Evolutionary conservation across 2,113 vertebrate species (phyloP).

Genomic region (Pseudonaja textilis): DNA sequence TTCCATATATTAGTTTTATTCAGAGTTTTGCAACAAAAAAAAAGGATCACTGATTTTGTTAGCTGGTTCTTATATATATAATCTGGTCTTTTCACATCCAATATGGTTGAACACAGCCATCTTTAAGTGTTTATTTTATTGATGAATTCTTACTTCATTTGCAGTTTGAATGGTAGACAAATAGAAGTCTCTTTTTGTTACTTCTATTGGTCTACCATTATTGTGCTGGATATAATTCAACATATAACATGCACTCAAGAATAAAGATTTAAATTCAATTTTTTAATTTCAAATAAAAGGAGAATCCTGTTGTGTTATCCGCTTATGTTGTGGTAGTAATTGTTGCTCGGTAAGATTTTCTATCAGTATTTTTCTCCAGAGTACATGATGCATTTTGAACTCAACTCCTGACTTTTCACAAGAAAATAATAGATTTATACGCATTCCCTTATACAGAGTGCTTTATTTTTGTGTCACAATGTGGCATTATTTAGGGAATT

Average conservation of each 20-base stretch:
- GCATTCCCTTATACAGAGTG: not conserved
- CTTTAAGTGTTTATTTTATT: not conserved
- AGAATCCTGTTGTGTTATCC: not conserved
- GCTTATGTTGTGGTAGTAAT: not conserved
- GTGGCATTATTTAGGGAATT: conserved; percentile 10
- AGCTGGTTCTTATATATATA: not conserved
- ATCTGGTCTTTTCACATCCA: not conserved
- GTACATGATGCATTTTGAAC: not conserved
- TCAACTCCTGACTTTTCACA: conserved; percentile 9
- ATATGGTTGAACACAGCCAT: not conserved
- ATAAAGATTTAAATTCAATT: not conserved
- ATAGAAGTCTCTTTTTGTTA: not conserved
- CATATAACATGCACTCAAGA: not conserved
- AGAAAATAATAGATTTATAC: not conserved
- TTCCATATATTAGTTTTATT: not conserved
- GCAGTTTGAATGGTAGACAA: not conserved
- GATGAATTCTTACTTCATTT: not conserved
- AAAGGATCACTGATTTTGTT: not conserved
- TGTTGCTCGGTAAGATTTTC: conserved; percentile 1
- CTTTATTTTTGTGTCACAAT: not conserved
- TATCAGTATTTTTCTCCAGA: conserved; percentile 19
- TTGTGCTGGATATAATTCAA: not conserved
- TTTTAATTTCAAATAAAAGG: not conserved
- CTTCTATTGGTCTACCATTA: not conserved
- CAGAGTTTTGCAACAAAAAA: not conserved